Base-by-base conservation (phyloP, 2,797 vertebrate species). In the Rhinophrynus dorsalis region DNA sequence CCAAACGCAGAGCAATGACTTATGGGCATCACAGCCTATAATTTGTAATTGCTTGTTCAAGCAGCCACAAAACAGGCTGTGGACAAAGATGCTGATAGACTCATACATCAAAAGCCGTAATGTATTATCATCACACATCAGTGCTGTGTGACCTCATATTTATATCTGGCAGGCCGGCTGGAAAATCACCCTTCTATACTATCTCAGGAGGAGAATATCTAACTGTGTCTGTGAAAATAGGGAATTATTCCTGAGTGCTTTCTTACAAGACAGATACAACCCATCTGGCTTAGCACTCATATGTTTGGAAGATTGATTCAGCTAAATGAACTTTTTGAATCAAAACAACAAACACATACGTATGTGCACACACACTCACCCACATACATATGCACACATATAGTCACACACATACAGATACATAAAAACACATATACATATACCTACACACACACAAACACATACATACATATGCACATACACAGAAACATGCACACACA, bases 61-160 rank as follows among this genome's bases (percentile, higher is more conserved):
- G 81, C 82, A 85, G 81, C 65, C 85, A 83, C 83, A 85, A 86
- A 69, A 82, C 84, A 81, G 82, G 76, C 81, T 78, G 74, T 78
- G 81, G 82, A 84, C 85, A 86, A 85, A 81, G 63, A 86, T 78
- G 76, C 80, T 85, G 85, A 86, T 82, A 83, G 84, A 79, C 82
- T 83, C 83, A 84, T 85, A 83, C 83, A 83, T 85, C 84, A 87
- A 83, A 80, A 83, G 81, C 83, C 81, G 78, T 85, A 85, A 87
- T 87, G 85, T 75, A 80, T 84, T 86, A 86, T 82, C 84, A 83
- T 86, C 84, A 83, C 78, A 77, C 78, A 68, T 61, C 67, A 61
- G 47, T 30, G 55, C 80, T 75, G 80, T 75, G 81, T 85, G 81
- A 87, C 84, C 84, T 85, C 83, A 82, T 86, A 83, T 86, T 85